Evolutionary conservation across 2,888 invertebrate species (phyloP), one percentile per base, ranked within the genome.

Genomic region (Capitulum mitella): DNA sequence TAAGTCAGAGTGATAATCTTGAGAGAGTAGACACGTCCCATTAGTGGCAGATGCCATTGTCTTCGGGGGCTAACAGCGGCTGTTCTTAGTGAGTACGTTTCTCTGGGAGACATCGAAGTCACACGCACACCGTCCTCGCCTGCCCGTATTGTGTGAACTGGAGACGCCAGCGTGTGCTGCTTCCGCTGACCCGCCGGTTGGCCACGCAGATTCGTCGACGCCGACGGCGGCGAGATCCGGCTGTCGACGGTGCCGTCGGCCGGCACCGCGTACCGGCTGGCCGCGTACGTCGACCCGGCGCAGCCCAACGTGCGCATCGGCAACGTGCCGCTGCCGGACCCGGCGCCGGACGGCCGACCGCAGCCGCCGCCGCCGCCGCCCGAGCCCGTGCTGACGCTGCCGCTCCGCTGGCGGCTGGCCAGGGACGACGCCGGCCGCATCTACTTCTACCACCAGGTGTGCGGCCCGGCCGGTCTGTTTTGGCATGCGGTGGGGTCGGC

Each of bases 371-470:
- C 82, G 77, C 82, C 83, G 19, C 81, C 83, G 40, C 81, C 84
- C 82, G 83, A 79, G 82, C 83, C 78, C 80, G 82, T 80, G 82
- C 83, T 82, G 80, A 83, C 91, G 82, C 86, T 97, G 80, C 95
- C 95, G 0, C 92, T 92, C 0, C 90, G 92, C 84, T 98, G 98
- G 98, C 93, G 93, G 83, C 92, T 91, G 83, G 92, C 94, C 0
- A 88, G 89, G 81, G 96, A 97, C 85, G 87, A 89, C 3, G 91
- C 92, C 78, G 97, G 97, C 0, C 90, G 95, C 82, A 89, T 91
- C 0, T 98, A 97, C 86, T 98, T 95, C 87, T 98, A 97, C 87
- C 95, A 98, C 85, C 29, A 46, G 75, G 75, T 75, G 70, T 5
- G 70, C 14, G 22, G 88, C 43, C 6, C 43, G 43, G 12, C 43